Conservation (phyloP, 2,113 vertebrate species). For the Macrotis lagotis region DNA sequence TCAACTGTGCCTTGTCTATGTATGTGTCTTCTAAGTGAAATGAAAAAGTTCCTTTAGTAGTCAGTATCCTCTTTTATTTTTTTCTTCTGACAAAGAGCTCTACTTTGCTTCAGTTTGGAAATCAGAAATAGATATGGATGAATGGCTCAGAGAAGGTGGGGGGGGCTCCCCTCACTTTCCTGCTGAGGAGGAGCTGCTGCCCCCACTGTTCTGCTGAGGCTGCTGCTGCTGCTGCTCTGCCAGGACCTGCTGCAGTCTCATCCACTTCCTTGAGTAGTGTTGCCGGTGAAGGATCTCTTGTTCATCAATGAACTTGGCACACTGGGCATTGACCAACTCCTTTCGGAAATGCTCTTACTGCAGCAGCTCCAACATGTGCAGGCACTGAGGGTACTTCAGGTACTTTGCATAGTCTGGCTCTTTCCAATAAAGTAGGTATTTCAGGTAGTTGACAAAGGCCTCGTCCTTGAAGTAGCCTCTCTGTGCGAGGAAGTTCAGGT, state of each 20-base stretch:
- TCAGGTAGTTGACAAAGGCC: constrained; percentile 97
- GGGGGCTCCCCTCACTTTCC: not conserved
- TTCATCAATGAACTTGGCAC: constrained; percentile 98
- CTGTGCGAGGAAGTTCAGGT: constrained; percentile 98
- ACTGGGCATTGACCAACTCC: constrained; percentile 98
- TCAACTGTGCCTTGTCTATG: too few species aligned
- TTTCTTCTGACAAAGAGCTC: not conserved
- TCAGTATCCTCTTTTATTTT: too few species aligned
- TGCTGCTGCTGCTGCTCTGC: constrained; percentile 95
- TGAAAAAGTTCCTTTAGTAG: too few species aligned
- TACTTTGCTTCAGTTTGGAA: not conserved
- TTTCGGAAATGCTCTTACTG: constrained; percentile 99
- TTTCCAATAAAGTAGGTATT: constrained; percentile 99
- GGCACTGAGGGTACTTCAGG: constrained; percentile 97
- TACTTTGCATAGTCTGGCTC: constrained; percentile 98
- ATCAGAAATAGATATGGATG: too few species aligned
- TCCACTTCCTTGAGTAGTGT: constrained; percentile 96
- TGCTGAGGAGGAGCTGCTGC: not conserved
- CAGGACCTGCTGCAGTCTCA: constrained; percentile 95
- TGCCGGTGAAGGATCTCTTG: constrained; percentile 99
- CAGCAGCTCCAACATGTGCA: constrained; percentile 97
- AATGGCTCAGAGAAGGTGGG: too few species aligned
- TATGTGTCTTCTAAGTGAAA: too few species aligned
- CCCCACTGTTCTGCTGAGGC: constrained; percentile 82
- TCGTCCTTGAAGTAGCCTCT: constrained; percentile 96